Evolutionary conservation across 53 echinoderm and acorn worm genomes (phyloP), one percentile per base, ranked within the genome.

Genomic region (Arbacia lixula): DNA sequence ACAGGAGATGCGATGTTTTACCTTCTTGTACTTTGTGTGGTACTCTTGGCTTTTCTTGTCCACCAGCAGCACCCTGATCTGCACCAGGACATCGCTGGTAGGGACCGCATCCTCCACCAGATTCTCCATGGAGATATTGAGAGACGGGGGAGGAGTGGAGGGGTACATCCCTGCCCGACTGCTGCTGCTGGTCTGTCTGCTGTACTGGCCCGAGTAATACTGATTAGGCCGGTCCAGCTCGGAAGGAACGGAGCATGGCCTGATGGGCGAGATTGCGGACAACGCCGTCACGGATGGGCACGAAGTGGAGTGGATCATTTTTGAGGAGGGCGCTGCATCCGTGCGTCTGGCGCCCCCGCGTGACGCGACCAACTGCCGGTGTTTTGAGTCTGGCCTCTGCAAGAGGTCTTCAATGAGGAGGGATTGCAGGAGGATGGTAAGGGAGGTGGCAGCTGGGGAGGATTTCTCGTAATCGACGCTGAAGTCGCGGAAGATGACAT

Each of bases 371-470:
- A 99, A 73, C 71, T 94, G 92, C 40, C 94, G 83, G 66, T 99
- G 99, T 35, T 84, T 86, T 5, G 94, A 91, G 76, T 91, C 77
- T 0, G 93, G 86, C 5, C 66, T 72, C 58, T 92, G 90, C 3
- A 99, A 83, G 35, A 99, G 72, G 81, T 99, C 99, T 65, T 95
- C 99, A 82, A 99, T 95, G 66, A 89, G 68, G 2, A 99, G 68
- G 17, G 92, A 95, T 68, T 94, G 92, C 37, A 99, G 86, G 12
- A 92, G 86, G 54, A 99, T 83, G 53, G 79, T 85, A 17, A 94
- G 76, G 3, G 94, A 86, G 0, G 99, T 89, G 0, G 89, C 80
- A 43, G 86, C 80, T 19, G 89, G 89, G 3, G 72, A 87, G 2
- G 94, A 83, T 35, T 99, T 99, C 84, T 94, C 92, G 85, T 92